Base-by-base conservation (phyloP, 2,888 invertebrate species). In the Eremobia ochroleuca region DNA sequence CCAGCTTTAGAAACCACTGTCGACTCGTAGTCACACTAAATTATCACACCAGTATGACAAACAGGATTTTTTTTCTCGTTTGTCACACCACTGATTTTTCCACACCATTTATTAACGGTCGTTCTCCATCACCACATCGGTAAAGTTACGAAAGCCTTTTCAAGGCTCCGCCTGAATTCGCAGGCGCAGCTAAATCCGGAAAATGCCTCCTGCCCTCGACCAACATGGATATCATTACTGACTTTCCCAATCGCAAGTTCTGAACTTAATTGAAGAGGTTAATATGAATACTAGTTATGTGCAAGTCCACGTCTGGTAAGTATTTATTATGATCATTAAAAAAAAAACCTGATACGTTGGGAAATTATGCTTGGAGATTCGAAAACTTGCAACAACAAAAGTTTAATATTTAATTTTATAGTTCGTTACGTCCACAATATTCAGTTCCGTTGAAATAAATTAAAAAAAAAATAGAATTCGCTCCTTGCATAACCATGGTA, bases 401-500 rank as follows among this genome's bases (percentile, higher is more conserved):
- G 31, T n/a, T 52, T n/a, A 2, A 11, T n/a, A n/a, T 68, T 15
- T 68, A 52, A 11, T 52, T n/a, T n/a, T 52, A 3, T 52, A 11
- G 31, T 67, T 37, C 21, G 21, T 28, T 64, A 31, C 28, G 66
- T 28, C 9, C 31, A 46, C 15, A 37, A 21, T 4, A 28, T 55
- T 13, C 2, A 15, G 15, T 13, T 34, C 0, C 13, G 4, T 43
- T 25, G 21, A 52, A 52, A 75, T 0, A 58, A 74, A 46, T 21
- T 9, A 0, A 2, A 37, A 55, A 9, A 31, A 81, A 15, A 58
- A 9, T n/a, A 25, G 1, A 40, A n/a, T 43, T 37, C 73, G 66
- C 79, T 66, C 2, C 37, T 82, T 82, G 79, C 58, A 58, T 73
- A 67, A 25, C 55, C 52, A 83, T 70, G 69, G 81, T 66, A 73